These are phyloP conservation scores for Notiomystis cincta DNA, from an alignment of 2,113 vertebrate genomes.

Conservation along the genomic window DNA sequence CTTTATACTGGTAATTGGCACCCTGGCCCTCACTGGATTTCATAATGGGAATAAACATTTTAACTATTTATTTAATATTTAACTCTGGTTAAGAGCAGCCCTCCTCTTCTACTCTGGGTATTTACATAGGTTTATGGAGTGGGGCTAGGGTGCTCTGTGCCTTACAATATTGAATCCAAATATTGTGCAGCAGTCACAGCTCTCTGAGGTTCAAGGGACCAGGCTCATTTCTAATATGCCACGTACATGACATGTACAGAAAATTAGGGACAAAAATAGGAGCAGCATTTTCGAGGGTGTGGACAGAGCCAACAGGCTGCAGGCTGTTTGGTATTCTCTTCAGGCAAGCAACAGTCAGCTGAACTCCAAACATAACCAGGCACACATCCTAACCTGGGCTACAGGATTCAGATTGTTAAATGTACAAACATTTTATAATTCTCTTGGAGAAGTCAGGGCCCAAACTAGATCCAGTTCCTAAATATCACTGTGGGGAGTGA, in stretches of 20 bases:
- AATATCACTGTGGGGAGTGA: not conserved
- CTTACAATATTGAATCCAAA: not conserved
- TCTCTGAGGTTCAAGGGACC: not conserved
- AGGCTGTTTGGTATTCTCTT: not conserved
- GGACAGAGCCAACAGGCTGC: not conserved
- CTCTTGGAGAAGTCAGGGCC: not conserved
- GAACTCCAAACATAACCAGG: not conserved
- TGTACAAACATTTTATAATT: not conserved
- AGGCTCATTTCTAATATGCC: not conserved
- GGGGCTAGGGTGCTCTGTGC: not conserved
- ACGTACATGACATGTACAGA: not conserved
- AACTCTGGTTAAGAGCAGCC: not conserved
- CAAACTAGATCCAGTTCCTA: not conserved
- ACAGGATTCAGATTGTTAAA: not conserved
- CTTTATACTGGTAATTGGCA: not conserved
- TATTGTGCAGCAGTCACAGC: not conserved
- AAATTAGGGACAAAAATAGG: not conserved
- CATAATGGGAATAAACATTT: not conserved
- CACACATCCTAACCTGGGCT: not conserved
- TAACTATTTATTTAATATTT: not conserved
- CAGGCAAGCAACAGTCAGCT: not conserved
- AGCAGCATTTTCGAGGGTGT: not conserved
- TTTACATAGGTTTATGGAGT: not conserved
- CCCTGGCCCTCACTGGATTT: not conserved
- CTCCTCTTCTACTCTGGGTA: not conserved